phyloP scores from a whole-genome alignment of 2,888 invertebrate species.

The Troides oblongomaculatus region DNA sequence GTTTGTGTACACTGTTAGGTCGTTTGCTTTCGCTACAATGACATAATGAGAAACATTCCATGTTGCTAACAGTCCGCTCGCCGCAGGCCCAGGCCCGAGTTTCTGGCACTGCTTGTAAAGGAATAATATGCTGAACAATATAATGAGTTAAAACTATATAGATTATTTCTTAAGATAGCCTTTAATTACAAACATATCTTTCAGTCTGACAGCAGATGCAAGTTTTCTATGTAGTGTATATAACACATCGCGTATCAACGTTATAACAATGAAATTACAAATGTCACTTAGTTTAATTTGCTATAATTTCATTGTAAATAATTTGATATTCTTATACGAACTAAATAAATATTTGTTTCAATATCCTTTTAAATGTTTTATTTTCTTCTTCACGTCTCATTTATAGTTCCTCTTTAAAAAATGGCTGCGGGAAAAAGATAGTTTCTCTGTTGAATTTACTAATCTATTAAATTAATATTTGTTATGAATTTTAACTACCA shows the following conservation, averaged over 20 bases:
- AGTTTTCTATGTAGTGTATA: constrained; percentile 79
- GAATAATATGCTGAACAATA: constrained; percentile 74
- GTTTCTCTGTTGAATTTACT: constrained; percentile 27
- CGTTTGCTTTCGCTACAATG: constrained; percentile 35
- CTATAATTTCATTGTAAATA: constrained; percentile 79
- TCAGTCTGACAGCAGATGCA: constrained; percentile 74
- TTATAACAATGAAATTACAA: constrained; percentile 75
- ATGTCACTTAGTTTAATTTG: constrained; percentile 61
- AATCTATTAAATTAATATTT: constrained; percentile 32
- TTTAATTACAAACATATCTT: constrained; percentile 74
- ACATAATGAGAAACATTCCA: constrained; percentile 73
- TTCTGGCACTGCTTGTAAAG: constrained; percentile 41
- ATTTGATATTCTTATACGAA: constrained; percentile 76
- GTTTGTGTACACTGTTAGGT: constrained; percentile 3
- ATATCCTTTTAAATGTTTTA: constrained; percentile 51
- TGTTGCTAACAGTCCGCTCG: constrained; percentile 55
- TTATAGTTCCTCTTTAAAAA: constrained; percentile 47
- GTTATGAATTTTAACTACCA: constrained; percentile 10
- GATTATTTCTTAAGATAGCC: constrained; percentile 74
- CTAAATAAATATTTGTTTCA: constrained; percentile 79
- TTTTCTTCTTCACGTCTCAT: constrained; percentile 39
- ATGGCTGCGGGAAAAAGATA: constrained; percentile 44
- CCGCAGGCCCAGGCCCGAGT: constrained; percentile 36
- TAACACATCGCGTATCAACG: constrained; percentile 69
- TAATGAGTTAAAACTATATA: constrained; percentile 61